Evolutionary conservation across 2,888 invertebrate genomes (phyloP).

Genomic region (Macrophya annulata): DNA sequence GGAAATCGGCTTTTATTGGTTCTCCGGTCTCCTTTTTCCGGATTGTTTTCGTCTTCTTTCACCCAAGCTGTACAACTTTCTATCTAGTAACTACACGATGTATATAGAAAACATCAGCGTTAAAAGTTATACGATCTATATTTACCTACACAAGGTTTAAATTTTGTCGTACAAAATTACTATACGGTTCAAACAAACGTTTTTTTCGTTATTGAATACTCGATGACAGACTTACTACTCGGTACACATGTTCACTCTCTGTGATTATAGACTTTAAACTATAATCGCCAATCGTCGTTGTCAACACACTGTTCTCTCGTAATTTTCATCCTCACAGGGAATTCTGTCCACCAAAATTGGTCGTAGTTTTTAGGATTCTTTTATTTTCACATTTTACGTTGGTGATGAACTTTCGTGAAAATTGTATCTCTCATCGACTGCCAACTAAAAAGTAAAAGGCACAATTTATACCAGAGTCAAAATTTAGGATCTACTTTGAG

Average conservation of each 20-base stretch:
- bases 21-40: slow-evolving; percentile 18
- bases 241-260: slow-evolving; percentile 14
- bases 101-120: slow-evolving; percentile 15
- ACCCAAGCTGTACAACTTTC: slow-evolving; percentile 16
- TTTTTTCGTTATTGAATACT: slow-evolving; percentile 34
- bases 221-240: slow-evolving; percentile 35
- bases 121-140: slow-evolving; percentile 36
- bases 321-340: neutral
- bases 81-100: neutral
- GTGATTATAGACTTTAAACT: neutral
- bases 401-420: neutral
- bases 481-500: too few species aligned
- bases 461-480: too few species aligned
- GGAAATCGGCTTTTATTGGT: slow-evolving; percentile 48
- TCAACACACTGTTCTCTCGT: slow-evolving; percentile 10
- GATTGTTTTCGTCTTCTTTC: slow-evolving; percentile 37
- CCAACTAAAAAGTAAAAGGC: neutral
- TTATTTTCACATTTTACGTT: neutral
- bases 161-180: neutral
- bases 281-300: slow-evolving; percentile 11
- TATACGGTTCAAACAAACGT: neutral
- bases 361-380: neutral
- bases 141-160: slow-evolving; percentile 9
- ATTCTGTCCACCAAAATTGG: neutral
- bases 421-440: neutral